Evolutionary conservation across 1,140 invertebrate species (phyloP), one percentile per base, ranked within the genome.

Genomic region (Anastrepha ludens): DNA sequence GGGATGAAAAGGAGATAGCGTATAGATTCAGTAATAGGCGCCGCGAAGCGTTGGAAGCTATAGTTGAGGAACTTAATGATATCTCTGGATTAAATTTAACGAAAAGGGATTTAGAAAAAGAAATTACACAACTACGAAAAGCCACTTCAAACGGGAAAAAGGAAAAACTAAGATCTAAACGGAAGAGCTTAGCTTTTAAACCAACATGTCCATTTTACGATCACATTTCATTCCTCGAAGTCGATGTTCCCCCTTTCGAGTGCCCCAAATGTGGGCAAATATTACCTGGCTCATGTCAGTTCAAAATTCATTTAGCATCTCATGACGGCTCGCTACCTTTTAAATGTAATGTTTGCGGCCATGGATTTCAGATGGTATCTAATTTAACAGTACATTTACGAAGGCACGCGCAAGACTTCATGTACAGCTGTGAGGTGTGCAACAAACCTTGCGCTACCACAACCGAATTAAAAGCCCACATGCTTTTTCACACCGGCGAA

Each of bases 251-350:
- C 0, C 90, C 90, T 1, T 91, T 91, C 17, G 78, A 87, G 64
- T 91, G 90, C 47, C 29, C 87, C 3, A n/a, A 87, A n/a, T 91
- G 90, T 41, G 78, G 74, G 8, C 44, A 89, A 62, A 2, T 90
- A 44, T 29, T 90, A 13, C 88, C 47, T 64, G 88, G 88, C 3
- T 88, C 89, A 67, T 88, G 90, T 62, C 47, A 85, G 20, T 89
- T 85, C 47, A 89, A 88, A 87, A 65, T 90, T 1, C 90, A 91
- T 65, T 64, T 87, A 44, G 86, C 90, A 15, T 44, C 81, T 44
- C 90, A 91, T 29, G 88, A 91, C 3, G 88, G 87, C 20, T 89
- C 87, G 3, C 9, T 85, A 41, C 90, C 90, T 1, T 91, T 90
- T 17, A 74, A 87, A 17, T 91, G 90, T 81, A 88, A 88, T 20